These are phyloP conservation scores for Dysidea cf. avara DNA, from an alignment of 37 sponge, comb jelly and placozoan genomes.

Conservation along the genomic window DNA sequence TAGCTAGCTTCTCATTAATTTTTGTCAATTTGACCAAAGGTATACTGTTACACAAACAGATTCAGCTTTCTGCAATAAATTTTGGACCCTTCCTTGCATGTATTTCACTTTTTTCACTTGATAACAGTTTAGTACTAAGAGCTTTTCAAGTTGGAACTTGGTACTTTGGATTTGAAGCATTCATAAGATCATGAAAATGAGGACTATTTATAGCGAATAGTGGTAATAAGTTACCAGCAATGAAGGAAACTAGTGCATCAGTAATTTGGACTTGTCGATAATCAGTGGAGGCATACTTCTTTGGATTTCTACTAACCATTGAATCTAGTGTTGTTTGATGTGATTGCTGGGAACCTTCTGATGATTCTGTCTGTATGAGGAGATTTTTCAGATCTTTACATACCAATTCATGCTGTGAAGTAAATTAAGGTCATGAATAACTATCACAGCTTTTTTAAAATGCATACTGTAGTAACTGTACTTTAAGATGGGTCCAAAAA, in stretches of 20 bases:
- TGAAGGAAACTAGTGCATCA: conserved; percentile 29
- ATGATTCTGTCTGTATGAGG: too few relatives aligned
- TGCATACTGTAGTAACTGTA: too few relatives aligned
- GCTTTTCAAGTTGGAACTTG: conserved; percentile 28
- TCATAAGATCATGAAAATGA: conserved; percentile 19
- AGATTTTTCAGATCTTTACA: too few relatives aligned
- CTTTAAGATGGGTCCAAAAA: too few relatives aligned
- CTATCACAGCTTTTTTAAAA: too few relatives aligned
- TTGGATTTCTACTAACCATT: too few relatives aligned
- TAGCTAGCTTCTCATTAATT: conserved; percentile 12
- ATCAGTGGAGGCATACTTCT: conserved; percentile 25
- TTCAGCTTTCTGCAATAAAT: too few relatives aligned
- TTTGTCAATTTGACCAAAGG: conserved; percentile 43
- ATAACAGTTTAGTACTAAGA: conserved; percentile 25
- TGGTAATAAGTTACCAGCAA: conserved; percentile 27
- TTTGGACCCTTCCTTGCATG: conserved; percentile 4
- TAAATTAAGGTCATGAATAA: too few relatives aligned
- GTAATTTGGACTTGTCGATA: conserved; percentile 21
- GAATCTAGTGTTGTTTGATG: too few relatives aligned
- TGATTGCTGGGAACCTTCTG: too few relatives aligned
- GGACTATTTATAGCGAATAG: conserved; percentile 29
- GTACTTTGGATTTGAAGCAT: conserved; percentile 19
- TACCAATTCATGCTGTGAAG: too few relatives aligned
- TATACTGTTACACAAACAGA: conserved; percentile 17
- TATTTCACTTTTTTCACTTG: conserved; percentile 17